These are phyloP conservation scores for Aporophyla nigra DNA, from an alignment of 2,888 invertebrate genomes.

Conservation along the genomic window DNA sequence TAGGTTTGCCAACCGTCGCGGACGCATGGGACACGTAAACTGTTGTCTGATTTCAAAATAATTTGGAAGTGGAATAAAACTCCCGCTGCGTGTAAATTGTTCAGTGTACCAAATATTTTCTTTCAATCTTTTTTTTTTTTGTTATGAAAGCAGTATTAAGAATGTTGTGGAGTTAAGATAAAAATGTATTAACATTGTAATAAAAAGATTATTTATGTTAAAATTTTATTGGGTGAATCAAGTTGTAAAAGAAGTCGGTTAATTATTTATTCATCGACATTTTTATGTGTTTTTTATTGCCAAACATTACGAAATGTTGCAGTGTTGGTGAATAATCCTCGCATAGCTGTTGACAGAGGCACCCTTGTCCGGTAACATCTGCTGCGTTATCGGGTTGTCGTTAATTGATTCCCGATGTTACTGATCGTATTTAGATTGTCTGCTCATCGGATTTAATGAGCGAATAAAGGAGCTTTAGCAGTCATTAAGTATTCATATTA, in stretches of 20 bases:
- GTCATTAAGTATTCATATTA: conserved; percentile 54
- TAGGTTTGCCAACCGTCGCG: conserved; percentile 66
- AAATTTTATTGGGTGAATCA: conserved; percentile 39
- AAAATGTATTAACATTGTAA: conserved; percentile 14
- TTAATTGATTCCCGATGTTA: conserved; percentile 76
- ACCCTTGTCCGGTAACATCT: conserved; percentile 69
- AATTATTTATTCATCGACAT: conserved; percentile 27
- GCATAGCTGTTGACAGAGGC: conserved; percentile 30
- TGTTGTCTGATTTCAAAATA: conserved; percentile 55
- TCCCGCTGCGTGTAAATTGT: conserved; percentile 61
- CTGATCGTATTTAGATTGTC: conserved; percentile 68
- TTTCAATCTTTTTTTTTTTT: conserved; percentile 4
- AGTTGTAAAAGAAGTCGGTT: conserved; percentile 26
- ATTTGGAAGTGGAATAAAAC: conserved; percentile 51
- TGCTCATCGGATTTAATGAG: conserved; percentile 69
- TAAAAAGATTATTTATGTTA: conserved; percentile 29
- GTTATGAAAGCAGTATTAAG: conserved; percentile 15
- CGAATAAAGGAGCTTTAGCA: conserved; percentile 66
- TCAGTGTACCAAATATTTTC: conserved; percentile 16
- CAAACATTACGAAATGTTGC: conserved; percentile 1
- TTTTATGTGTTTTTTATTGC: conserved; percentile 40
- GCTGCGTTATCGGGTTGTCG: conserved; percentile 65
- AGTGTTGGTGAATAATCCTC: conserved; percentile 25
- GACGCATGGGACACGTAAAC: conserved; percentile 52
- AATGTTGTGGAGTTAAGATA: conserved; percentile 17